A percentile compares a stretch with the other conserved stretches of the same genome.
phyloP scores from a whole-genome alignment of 2,113 vertebrate genomes.

The Sylvilagus bachmani region DNA sequence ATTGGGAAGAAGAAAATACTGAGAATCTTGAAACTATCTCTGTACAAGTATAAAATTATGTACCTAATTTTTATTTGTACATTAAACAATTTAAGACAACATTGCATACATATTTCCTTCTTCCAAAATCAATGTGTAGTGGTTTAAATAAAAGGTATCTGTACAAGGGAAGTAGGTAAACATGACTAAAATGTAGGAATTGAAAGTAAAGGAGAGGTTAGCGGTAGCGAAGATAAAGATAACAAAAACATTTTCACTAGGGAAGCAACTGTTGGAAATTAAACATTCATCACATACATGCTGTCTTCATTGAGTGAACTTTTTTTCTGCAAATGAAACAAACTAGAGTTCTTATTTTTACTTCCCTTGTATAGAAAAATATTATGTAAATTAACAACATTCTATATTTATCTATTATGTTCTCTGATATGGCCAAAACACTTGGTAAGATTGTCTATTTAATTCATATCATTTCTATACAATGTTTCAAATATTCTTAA shows the following conservation, averaged over 20 bases:
- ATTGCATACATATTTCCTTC: neutral
- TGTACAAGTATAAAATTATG: neutral
- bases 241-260: neutral
- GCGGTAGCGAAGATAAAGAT: neutral
- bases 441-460: neutral
- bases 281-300: too few species aligned
- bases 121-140: neutral
- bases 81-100: neutral
- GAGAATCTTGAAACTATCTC: neutral
- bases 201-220: neutral
- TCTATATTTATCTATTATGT: neutral
- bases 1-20: neutral
- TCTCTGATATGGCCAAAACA: conserved; percentile 17
- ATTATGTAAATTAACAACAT: neutral
- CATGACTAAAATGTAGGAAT: neutral
- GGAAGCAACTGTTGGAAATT: neutral
- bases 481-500: conserved; percentile 42
- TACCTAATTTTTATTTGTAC: neutral
- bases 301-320: neutral
- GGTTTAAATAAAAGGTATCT: neutral
- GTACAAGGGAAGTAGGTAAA: neutral
- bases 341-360: neutral
- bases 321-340: neutral
- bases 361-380: conserved; percentile 7
- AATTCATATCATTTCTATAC: neutral